Percentiles rank a stretch among this genome's conserved stretches.
Evolutionary conservation across 2,888 invertebrate genomes (phyloP).

Genomic region (Athetis lepigone): DNA sequence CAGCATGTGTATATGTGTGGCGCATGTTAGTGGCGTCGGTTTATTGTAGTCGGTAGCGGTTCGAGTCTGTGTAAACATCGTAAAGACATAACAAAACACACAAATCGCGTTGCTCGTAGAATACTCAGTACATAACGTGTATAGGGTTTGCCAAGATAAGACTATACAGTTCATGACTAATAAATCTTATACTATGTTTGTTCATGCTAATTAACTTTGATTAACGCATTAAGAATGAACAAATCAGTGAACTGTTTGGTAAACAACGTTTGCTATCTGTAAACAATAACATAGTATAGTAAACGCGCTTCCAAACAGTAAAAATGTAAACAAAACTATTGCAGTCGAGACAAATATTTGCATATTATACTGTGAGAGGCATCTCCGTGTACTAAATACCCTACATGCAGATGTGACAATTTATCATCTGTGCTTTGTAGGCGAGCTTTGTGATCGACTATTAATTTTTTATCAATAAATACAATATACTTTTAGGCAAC

Average conservation of each 20-base stretch:
- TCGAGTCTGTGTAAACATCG: constrained; percentile 49
- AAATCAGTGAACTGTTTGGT: constrained; percentile 17
- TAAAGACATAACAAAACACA: constrained; percentile 38
- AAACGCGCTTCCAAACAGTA: constrained; percentile 46
- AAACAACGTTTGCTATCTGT: constrained; percentile 6
- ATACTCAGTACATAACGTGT: constrained; percentile 32
- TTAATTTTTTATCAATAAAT: constrained; percentile 1
- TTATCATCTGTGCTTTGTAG: not conserved
- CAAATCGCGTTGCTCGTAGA: constrained; percentile 35
- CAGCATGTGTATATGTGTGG: constrained; percentile 76
- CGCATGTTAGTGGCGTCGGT: constrained; percentile 54
- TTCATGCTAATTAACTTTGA: constrained; percentile 15
- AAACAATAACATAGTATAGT: constrained; percentile 15
- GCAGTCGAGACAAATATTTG: constrained; percentile 43
- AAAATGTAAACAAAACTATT: constrained; percentile 15
- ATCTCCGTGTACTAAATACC: constrained; percentile 43
- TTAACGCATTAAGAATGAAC: constrained; percentile 8
- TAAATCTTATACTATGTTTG: constrained; percentile 34
- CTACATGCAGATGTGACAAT: constrained; percentile 62
- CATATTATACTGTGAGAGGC: constrained; percentile 49
- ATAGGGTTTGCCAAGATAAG: constrained; percentile 38
- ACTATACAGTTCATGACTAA: constrained; percentile 27
- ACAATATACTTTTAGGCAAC: not conserved
- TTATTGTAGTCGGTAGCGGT: constrained; percentile 56
- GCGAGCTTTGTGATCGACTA: not conserved